Conservation (phyloP, 2,888 invertebrate genomes). For the Sarcophaga rosellei region DNA sequence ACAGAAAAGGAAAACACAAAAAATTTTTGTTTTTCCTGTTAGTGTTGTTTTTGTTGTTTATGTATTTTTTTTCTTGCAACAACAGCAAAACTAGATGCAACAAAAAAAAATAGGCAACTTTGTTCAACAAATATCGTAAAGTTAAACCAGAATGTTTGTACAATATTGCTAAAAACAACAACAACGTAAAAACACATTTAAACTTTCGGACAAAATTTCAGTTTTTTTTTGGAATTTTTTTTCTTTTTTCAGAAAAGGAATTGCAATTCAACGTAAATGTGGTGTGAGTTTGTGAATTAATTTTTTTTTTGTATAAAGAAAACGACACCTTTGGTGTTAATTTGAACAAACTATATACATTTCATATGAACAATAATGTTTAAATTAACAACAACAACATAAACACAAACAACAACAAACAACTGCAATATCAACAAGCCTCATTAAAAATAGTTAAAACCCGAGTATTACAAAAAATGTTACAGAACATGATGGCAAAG, state of each 20-base stretch:
- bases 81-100: background rate
- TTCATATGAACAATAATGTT: conserved; percentile 27
- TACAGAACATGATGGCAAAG: conserved; percentile 5
- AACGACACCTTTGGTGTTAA: conserved; percentile 79
- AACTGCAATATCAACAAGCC: conserved; percentile 53
- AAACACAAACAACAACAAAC: background rate
- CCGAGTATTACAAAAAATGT: conserved; percentile 19
- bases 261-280: conserved; percentile 9
- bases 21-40: background rate
- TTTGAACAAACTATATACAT: conserved; percentile 77
- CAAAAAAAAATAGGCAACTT: background rate
- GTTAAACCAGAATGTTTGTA: conserved; percentile 47
- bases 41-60: background rate
- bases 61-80: background rate
- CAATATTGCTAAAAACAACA: conserved; percentile 26
- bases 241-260: background rate
- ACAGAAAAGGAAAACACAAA: conserved; percentile 4
- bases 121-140: conserved; percentile 51
- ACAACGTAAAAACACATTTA: background rate
- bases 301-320: conserved; percentile 73
- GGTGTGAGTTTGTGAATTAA: background rate
- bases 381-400: conserved; percentile 28
- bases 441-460: conserved; percentile 62
- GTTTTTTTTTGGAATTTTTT: background rate
- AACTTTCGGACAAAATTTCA: background rate